phyloP scores from a whole-genome alignment of 1,140 invertebrate species.

The Palaemon carinicauda region DNA sequence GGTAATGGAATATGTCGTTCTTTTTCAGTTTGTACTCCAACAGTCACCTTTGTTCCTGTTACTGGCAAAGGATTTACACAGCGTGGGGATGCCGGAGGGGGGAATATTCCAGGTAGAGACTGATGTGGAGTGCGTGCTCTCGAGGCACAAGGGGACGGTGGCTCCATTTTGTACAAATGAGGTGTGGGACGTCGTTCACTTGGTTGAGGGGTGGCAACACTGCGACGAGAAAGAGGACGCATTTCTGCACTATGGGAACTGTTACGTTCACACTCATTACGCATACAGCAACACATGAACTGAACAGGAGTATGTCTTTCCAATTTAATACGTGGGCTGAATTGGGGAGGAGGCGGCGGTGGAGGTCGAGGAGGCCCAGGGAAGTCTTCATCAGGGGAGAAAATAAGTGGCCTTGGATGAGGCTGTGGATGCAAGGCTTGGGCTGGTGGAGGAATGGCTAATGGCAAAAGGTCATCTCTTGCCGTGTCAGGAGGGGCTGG shows the following conservation, averaged over 20 bases:
- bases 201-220: conserved; percentile 35
- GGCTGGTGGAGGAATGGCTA: conserved; percentile 30
- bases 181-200: conserved; percentile 40
- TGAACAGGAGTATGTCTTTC: conserved; percentile 57
- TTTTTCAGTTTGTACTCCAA: conserved; percentile 46
- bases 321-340: conserved; percentile 55
- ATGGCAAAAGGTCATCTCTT: background rate
- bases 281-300: conserved; percentile 57
- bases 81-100: conserved; percentile 24
- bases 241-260: conserved; percentile 51
- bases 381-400: conserved; percentile 50
- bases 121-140: conserved; percentile 37
- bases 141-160: conserved; percentile 46
- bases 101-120: background rate
- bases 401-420: conserved; percentile 53
- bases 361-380: conserved; percentile 51
- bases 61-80: background rate
- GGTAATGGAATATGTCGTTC: background rate
- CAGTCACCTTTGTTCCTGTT: conserved; percentile 9
- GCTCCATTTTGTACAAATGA: conserved; percentile 50
- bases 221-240: conserved; percentile 31
- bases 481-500: conserved; percentile 54
- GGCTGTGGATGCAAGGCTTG: conserved; percentile 34
- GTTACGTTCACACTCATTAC: conserved; percentile 58
- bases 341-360: conserved; percentile 54